Conservation (phyloP, 1,140 invertebrate genomes). For the Drosophila sechellia region DNA sequence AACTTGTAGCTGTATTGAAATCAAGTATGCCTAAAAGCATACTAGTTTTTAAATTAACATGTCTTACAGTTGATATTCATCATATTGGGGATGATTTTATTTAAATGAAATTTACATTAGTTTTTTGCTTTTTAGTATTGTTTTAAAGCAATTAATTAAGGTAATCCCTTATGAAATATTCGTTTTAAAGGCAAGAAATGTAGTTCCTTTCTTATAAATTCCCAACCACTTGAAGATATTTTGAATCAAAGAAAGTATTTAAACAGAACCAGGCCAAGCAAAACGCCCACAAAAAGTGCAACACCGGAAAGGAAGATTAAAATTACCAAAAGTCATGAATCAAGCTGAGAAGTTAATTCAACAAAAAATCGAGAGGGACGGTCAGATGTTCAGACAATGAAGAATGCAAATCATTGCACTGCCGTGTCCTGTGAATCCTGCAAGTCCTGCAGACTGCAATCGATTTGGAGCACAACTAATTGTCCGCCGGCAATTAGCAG, state of each 20-base stretch:
- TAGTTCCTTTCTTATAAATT: no score
- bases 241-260: slow-evolving; percentile 7
- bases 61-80: no score
- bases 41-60: no score
- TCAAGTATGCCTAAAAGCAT: no score
- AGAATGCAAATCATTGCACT: slow-evolving; percentile 75
- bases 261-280: slow-evolving; percentile 9
- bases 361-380: slow-evolving; percentile 25
- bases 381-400: slow-evolving; percentile 58
- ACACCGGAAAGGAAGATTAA: slow-evolving; percentile 63
- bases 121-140: no score
- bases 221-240: background rate
- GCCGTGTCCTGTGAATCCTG: slow-evolving; percentile 34
- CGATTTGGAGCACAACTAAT: slow-evolving; percentile 77
- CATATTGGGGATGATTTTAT: no score
- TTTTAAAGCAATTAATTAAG: no score
- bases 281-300: slow-evolving; percentile 24
- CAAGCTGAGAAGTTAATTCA: slow-evolving; percentile 78
- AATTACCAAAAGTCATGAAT: slow-evolving; percentile 79
- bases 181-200: background rate
- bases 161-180: no score
- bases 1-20: no score
- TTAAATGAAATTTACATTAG: no score
- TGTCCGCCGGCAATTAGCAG: slow-evolving; percentile 73
- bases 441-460: slow-evolving; percentile 37